A percentile compares a stretch with the other conserved stretches of the same genome.
These are phyloP conservation scores for Octonoba sinensis DNA, from an alignment of 2,888 invertebrate genomes.

Conservation along the genomic window DNA sequence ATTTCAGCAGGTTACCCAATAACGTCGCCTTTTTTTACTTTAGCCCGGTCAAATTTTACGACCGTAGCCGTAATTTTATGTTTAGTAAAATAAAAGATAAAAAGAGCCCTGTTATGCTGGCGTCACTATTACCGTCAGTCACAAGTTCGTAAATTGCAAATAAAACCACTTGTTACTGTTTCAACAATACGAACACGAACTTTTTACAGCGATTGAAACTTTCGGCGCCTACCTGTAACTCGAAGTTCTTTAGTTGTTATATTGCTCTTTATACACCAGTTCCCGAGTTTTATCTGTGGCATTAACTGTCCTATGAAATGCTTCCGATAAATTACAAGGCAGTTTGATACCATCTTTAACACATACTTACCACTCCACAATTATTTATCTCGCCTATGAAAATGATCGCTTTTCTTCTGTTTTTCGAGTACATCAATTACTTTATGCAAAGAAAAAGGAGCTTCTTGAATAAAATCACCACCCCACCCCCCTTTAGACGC, in stretches of 20 bases:
- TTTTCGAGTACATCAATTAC: too few species aligned
- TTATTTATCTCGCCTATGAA: too few species aligned
- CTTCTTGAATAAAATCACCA: too few species aligned
- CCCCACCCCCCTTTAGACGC: too few species aligned
- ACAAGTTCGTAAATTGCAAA: slow-evolving; percentile 52
- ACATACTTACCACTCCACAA: too few species aligned
- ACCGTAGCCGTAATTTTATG: slow-evolving; percentile 42
- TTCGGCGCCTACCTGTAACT: slow-evolving; percentile 30
- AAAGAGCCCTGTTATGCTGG: slow-evolving; percentile 16
- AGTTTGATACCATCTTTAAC: too few species aligned
- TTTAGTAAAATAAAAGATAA: slow-evolving; percentile 35
- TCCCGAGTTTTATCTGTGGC: slow-evolving; percentile 27
- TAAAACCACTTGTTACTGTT: slow-evolving; percentile 54
- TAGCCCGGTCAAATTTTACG: slow-evolving; percentile 43
- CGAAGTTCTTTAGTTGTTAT: slow-evolving; percentile 21
- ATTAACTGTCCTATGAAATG: slow-evolving; percentile 15
- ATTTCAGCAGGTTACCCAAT: slow-evolving; percentile 17
- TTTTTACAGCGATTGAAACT: slow-evolving; percentile 36
- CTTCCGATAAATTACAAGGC: too few species aligned
- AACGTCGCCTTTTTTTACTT: slow-evolving; percentile 12
- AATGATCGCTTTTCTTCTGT: too few species aligned
- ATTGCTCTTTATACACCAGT: slow-evolving; percentile 30
- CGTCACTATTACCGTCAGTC: slow-evolving; percentile 55
- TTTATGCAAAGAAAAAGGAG: too few species aligned
- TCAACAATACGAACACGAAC: slow-evolving; percentile 42